These are phyloP conservation scores for Tenodera sinensis DNA, from an alignment of 2,888 invertebrate species.

Conservation along the genomic window DNA sequence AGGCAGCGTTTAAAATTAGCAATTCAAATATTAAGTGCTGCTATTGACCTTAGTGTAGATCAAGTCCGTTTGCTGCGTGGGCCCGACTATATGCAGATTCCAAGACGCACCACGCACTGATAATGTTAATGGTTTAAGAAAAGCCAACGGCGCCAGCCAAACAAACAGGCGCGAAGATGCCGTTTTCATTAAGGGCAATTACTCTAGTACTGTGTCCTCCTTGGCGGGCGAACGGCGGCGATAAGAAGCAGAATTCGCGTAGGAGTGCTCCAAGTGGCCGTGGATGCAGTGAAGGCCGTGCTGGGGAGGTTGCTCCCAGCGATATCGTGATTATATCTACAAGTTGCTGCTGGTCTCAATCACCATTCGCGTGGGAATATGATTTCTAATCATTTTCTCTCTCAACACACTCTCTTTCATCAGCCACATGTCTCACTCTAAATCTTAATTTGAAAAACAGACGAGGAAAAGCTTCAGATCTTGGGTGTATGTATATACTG, in stretches of 20 bases:
- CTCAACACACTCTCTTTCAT: no score
- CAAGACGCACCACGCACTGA: neutral
- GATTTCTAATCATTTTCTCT: no score
- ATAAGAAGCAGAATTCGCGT: neutral
- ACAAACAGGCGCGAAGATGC: neutral
- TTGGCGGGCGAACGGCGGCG: no score
- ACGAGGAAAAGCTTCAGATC: no score
- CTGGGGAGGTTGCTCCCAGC: neutral
- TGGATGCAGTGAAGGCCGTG: neutral
- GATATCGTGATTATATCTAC: neutral
- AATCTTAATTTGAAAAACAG: no score
- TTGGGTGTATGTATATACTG: no score
- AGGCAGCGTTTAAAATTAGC: no score
- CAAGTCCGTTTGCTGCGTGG: neutral
- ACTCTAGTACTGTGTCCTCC: neutral
- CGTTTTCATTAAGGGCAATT: neutral
- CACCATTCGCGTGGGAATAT: neutral
- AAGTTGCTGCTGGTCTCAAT: neutral
- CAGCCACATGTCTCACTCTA: no score
- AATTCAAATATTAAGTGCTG: no score
- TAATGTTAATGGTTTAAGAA: neutral
- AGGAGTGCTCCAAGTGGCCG: neutral
- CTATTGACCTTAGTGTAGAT: no score
- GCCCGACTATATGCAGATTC: neutral
- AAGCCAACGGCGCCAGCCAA: neutral